phyloP scores from a whole-genome alignment of 2,113 vertebrate species.

The Eidolon helvum region DNA sequence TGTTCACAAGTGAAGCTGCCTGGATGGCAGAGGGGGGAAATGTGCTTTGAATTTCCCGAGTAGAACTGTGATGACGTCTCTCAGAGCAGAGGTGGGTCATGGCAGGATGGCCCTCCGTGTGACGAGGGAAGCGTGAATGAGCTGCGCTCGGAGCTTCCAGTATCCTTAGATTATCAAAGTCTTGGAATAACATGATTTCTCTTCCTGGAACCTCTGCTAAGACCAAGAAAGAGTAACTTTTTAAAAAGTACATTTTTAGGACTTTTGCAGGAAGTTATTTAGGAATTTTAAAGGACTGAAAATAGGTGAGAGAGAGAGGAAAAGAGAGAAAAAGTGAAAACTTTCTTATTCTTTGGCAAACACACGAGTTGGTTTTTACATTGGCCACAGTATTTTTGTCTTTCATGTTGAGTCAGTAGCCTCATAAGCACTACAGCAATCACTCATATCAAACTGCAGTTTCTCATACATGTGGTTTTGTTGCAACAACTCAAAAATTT shows the following conservation, averaged over 20 bases:
- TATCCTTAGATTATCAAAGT: constrained; percentile 61
- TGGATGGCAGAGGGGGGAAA: not conserved
- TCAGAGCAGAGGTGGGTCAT: not conserved
- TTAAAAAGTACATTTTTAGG: constrained; percentile 23
- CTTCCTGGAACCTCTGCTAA: constrained; percentile 58
- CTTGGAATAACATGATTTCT: constrained; percentile 35
- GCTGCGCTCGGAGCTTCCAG: not conserved
- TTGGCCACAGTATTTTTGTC: constrained; percentile 68
- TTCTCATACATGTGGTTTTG: constrained; percentile 83
- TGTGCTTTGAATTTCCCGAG: constrained; percentile 14
- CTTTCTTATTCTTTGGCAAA: constrained; percentile 66
- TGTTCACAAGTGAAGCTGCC: constrained; percentile 18
- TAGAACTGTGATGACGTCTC: not conserved
- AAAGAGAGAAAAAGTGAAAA: not conserved
- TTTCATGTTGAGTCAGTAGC: constrained; percentile 85
- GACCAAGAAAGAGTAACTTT: constrained; percentile 56
- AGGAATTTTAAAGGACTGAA: constrained; percentile 50
- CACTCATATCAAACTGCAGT: constrained; percentile 82
- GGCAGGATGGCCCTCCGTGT: not conserved
- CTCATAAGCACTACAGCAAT: constrained; percentile 74
- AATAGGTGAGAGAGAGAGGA: constrained; percentile 18
- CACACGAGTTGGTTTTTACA: constrained; percentile 69
- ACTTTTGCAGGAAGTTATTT: constrained; percentile 25
- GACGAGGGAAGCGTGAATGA: not conserved
- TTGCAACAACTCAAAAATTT: constrained; percentile 80